Conservation (phyloP, 2,888 invertebrate genomes). For the Onthophagus sagittarius region DNA sequence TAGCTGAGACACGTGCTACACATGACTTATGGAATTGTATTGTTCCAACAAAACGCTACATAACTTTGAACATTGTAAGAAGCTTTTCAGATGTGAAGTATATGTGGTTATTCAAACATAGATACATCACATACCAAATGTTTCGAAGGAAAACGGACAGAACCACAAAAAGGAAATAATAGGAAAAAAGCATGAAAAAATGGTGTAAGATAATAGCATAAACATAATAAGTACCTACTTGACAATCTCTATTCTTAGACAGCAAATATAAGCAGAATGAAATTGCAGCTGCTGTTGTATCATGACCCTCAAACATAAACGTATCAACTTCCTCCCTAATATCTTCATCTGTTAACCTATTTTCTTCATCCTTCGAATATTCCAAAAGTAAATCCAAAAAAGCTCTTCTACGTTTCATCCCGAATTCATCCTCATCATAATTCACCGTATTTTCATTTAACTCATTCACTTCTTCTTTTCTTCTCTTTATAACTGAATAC, state of each 20-base stretch:
- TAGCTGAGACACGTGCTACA: too few relatives aligned
- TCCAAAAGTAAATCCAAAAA: constrained; percentile 52
- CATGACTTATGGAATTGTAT: too few relatives aligned
- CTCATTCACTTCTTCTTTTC: constrained; percentile 34
- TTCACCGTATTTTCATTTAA: not conserved
- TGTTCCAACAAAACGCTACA: too few relatives aligned
- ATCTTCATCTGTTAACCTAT: constrained; percentile 48
- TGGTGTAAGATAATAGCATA: too few relatives aligned
- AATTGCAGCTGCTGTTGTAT: constrained; percentile 55
- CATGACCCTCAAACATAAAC: constrained; percentile 59
- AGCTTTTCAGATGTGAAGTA: too few relatives aligned
- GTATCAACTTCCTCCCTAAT: constrained; percentile 57
- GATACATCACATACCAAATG: too few relatives aligned
- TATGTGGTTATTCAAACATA: too few relatives aligned
- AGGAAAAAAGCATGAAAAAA: too few relatives aligned
- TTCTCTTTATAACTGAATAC: constrained; percentile 53
- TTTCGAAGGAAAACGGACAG: too few relatives aligned
- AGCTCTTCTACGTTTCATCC: constrained; percentile 45
- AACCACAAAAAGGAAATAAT: too few relatives aligned
- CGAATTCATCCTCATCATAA: constrained; percentile 25
- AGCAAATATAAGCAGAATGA: constrained; percentile 53
- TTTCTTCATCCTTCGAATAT: constrained; percentile 46
- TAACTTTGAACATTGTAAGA: too few relatives aligned
- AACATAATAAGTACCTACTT: constrained; percentile 31
- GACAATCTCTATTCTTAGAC: constrained; percentile 50